Evolutionary conservation across 2,888 invertebrate species (phyloP), one percentile per base, ranked within the genome.

Genomic region (Dynastes maya): DNA sequence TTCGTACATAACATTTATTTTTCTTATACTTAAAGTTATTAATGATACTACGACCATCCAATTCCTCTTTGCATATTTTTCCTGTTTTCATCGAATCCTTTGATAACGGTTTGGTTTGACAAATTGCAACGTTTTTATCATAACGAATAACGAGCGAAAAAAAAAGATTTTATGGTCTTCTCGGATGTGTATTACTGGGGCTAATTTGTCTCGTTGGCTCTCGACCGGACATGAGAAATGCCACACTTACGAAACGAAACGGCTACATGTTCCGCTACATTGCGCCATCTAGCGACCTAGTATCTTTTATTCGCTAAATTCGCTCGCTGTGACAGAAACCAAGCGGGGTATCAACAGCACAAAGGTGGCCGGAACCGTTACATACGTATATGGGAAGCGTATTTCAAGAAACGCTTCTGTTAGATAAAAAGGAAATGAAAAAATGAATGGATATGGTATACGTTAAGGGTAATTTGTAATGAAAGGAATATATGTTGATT

Each of bases 191-290:
- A 22, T 45, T 67, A 67, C 55, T 22, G 55, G 6, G 22, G 22
- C 45, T 67, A 67, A 67, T 67, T 67, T 67, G 65, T 67, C 65
- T 45, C 40, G 16, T 22, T 6, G 40, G 16, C 65, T 8, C 40
- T 67, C 16, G n/a, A 40, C 40, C 16, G 40, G 22, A 40, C 65
- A 67, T 67, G 65, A 67, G 40, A 67, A 67, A 67, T 67, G 45
- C 40, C 40, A 40, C 40, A 67, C 65, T 67, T n/a, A 67, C 55
- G 40, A 22, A 67, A 67, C 40, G 40, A 40, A 22, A 67, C 37
- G 40, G n/a, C 40, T 37, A 67, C 45, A 67, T 45, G 40, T 67
- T 9, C 40, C 16, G 40, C 22, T 22, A 40, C 40, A 67, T 40
- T 67, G 65, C 22, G 5, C 22, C 65, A 45, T 45, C 40, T 67